A percentile compares a stretch with the other conserved stretches of the same genome.
Evolutionary conservation across 2,888 invertebrate genomes (phyloP).

Genomic region (Morpho helenor): DNA sequence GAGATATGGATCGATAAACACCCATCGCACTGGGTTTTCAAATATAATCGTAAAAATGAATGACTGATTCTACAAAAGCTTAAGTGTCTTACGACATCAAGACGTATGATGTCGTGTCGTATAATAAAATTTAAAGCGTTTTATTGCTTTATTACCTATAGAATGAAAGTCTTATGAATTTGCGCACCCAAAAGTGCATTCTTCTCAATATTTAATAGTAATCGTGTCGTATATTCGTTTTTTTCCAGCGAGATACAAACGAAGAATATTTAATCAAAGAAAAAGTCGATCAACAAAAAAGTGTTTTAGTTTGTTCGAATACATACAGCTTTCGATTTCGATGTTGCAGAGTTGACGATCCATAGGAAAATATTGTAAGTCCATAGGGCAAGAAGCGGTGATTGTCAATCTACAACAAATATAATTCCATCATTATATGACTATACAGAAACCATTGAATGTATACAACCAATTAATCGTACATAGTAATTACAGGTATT

Average conservation of each 20-base stretch:
- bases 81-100: slow-evolving; percentile 31
- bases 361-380: slow-evolving; percentile 97
- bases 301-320: not conserved
- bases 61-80: slow-evolving; percentile 43
- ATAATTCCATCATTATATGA: not conserved
- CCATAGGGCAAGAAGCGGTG: slow-evolving; percentile 97
- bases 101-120: slow-evolving; percentile 29
- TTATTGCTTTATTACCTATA: slow-evolving; percentile 38
- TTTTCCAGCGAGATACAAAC: slow-evolving; percentile 22
- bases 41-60: slow-evolving; percentile 32
- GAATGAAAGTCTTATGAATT: slow-evolving; percentile 42
- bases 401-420: slow-evolving; percentile 89
- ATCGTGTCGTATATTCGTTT: slow-evolving; percentile 10
- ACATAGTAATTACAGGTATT: too few species aligned
- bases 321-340: slow-evolving; percentile 99
- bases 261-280: slow-evolving; percentile 8
- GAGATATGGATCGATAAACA: slow-evolving; percentile 72
- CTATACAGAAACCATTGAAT: too few species aligned
- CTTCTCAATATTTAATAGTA: slow-evolving; percentile 7
- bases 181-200: slow-evolving; percentile 27
- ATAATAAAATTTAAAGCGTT: slow-evolving; percentile 34
- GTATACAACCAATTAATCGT: too few species aligned
- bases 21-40: slow-evolving; percentile 76
- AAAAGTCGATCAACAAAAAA: slow-evolving; percentile 11
- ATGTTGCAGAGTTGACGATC: slow-evolving; percentile 96